Evolutionary conservation across 2,113 vertebrate species (phyloP), one percentile per base, ranked within the genome.

Genomic region (Trematocara variabile): DNA sequence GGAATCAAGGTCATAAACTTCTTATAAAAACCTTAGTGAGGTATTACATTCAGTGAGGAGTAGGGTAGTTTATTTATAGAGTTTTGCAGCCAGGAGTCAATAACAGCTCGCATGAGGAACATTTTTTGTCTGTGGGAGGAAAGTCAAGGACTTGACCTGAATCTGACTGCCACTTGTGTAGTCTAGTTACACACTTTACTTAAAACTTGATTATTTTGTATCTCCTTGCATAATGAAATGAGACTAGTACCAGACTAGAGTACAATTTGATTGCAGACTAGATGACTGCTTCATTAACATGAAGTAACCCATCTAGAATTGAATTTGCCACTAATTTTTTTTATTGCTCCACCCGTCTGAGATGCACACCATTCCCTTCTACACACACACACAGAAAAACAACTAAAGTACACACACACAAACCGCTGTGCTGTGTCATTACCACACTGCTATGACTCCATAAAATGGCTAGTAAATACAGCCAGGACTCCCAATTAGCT

Each of bases 391-490:
- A 75, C 56, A 68, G 80, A 73, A 25, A 60, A 70, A 82, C 58
- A 82, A 30, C 41, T 50, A n/a, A 80, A 5, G 41, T 68, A 87
- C 84, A 84, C 86, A 84, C 86, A 60, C 83, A 44, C 81, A 90
- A 78, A 84, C 92, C 53, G 2, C 90, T 80, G 44, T 8, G 20
- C 87, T 37, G 78, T 91, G 86, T 95, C 90, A 94, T 92, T 92
- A 91, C 81, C 80, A 88, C 89, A 91, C 86, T 87, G 77, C 90
- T 93, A 89, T 77, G 87, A 95, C 94, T 95, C 92, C 87, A 93
- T 95, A 93, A 95, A 95, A 94, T 84, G 68, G 41, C 22, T 60
- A 89, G 94, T 95, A 92, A 92, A 93, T 94, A 85, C 85, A 85
- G 44, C 70, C 89, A 78, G 87, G 82, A 86, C 65, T 83, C 63